phyloP scores from a whole-genome alignment of 2,113 vertebrate genomes.

The Jacana jacana region DNA sequence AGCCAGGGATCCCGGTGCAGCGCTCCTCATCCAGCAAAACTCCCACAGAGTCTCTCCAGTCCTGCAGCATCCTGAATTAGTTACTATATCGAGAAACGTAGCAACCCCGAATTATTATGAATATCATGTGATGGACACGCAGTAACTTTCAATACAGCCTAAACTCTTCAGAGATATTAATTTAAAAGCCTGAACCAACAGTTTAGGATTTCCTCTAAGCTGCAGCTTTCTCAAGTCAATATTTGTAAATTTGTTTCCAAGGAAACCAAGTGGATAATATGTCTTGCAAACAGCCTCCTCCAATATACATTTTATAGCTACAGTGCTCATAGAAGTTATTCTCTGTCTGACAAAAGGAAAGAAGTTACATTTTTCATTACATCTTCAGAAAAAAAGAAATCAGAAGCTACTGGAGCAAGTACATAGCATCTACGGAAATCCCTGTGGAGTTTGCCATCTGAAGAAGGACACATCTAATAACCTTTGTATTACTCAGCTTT shows the following conservation, averaged over 20 bases:
- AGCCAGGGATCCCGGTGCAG: neutral
- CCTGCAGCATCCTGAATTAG: neutral
- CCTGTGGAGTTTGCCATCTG: neutral
- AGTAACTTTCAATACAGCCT: neutral
- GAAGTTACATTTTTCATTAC: neutral
- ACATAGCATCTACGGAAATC: neutral
- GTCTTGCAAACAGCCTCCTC: constrained; percentile 27
- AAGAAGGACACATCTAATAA: neutral
- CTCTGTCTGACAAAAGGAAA: neutral
- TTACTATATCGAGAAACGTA: neutral
- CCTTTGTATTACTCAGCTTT: neutral
- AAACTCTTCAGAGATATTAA: constrained; percentile 53
- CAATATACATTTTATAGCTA: constrained; percentile 27
- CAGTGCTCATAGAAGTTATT: neutral
- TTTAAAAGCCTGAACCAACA: constrained; percentile 63
- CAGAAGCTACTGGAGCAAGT: neutral
- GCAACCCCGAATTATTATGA: neutral
- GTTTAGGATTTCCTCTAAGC: constrained; percentile 57
- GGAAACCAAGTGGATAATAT: constrained; percentile 66
- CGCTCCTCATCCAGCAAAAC: neutral
- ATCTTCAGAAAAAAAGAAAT: neutral
- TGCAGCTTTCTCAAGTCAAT: constrained; percentile 61
- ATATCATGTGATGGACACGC: neutral
- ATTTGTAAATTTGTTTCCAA: constrained; percentile 70
- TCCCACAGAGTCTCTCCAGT: neutral